Base-by-base conservation (phyloP, 2,797 vertebrate species). In the Myiothlypis chrysogaster region DNA sequence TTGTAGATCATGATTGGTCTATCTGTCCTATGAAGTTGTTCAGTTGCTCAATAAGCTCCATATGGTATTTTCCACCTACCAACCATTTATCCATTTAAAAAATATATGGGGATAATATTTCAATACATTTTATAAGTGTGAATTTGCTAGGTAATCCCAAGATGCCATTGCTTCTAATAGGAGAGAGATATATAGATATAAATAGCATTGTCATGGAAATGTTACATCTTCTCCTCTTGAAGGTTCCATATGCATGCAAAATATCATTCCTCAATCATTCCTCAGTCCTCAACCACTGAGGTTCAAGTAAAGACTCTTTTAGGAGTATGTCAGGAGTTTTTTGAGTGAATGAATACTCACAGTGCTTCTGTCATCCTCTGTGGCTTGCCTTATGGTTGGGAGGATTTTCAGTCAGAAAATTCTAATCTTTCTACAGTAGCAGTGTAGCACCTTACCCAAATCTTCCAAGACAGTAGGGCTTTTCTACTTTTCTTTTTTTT, bases 1-100 rank as follows among this genome's bases (percentile, higher is more conserved):
- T 94, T 3, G 43, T 87, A 96, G 80, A 69, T 90, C 50, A 72
- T 94, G 83, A 92, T 22, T 96, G 73, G 39, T 90, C 32, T 72
- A 55, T 87, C 47, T 59, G 5, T 43, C 35, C 30, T 50, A 21
- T 50, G 19, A 88, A 53, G 65, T 27, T 70, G 4, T 27, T 64
- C 39, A 34, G 21, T 8, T 49, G 24, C 47, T 49, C 37, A 86
- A 14, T 49, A 65, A 16, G 52, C 23, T 34, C 19, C 49, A 78
- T 19, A 43, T 8, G 19, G 14, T 53, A 53, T 89, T 94, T 85
- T 69, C 43, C 46, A 71, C 30, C 37, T 73, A 50, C 14, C 55
- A 71, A 30, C 11, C 24, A 22, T 24, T 46, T 43, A 69, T 35
- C 8, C n/a, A 69, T 15, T 39, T 32, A 14, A 71, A 43, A 91